Conservation (phyloP, 1,140 invertebrate species). For the honey bee (Apis mellifera) region DNA sequence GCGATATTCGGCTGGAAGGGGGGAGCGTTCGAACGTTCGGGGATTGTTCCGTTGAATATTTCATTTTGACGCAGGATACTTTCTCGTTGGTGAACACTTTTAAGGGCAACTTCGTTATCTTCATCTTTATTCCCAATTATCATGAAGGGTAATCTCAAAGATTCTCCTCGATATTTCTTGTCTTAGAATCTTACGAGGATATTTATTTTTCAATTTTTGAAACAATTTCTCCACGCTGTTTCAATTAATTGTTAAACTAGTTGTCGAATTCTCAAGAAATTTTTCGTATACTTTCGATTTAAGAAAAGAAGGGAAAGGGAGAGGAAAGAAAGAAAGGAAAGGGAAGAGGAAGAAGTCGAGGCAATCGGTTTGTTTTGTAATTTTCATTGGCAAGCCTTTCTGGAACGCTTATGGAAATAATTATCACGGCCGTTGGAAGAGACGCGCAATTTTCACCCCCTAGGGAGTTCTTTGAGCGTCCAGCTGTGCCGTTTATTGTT, state of each 20-base stretch:
- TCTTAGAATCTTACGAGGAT: no score
- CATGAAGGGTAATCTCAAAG: no score
- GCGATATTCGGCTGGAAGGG: constrained; percentile 16
- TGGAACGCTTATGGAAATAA: not conserved
- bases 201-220: no score
- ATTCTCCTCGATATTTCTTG: no score
- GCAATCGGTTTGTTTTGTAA: not conserved
- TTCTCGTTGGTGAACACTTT: no score
- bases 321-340: not conserved
- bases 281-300: not conserved
- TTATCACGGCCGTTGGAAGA: not conserved
- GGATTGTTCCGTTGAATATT: not conserved
- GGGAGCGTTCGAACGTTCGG: not conserved
- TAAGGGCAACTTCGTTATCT: no score
- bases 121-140: no score
- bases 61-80: no score
- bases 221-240: no score
- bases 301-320: no score
- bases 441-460: constrained; percentile 10
- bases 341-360: not conserved
- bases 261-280: not conserved
- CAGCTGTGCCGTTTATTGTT: constrained; percentile 46
- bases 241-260: no score
- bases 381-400: not conserved
- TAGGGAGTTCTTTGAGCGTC: constrained; percentile 17